Conservation (phyloP, 2,797 vertebrate species). For the Botia almorhae region DNA sequence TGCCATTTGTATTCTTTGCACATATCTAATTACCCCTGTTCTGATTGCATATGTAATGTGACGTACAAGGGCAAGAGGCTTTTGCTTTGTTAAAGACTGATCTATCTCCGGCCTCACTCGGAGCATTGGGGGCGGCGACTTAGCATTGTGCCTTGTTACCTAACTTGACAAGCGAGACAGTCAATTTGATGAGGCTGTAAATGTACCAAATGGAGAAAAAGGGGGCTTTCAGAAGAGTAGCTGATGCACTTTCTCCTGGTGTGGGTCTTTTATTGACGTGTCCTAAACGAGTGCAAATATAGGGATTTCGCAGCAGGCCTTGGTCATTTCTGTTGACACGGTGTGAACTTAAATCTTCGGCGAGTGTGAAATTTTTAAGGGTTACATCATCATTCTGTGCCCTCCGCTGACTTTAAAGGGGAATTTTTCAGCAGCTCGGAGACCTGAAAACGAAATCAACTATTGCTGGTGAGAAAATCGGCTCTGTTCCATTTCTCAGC, state of each 20-base stretch:
- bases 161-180: constrained; percentile 23
- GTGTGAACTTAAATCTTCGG: constrained; percentile 22
- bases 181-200: constrained; percentile 38
- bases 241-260: constrained; percentile 19
- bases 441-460: neutral
- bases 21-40: constrained; percentile 79
- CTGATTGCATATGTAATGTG: constrained; percentile 80
- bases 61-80: constrained; percentile 75
- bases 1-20: constrained; percentile 75
- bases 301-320: constrained; percentile 36
- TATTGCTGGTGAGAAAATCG: neutral
- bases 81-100: constrained; percentile 63
- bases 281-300: constrained; percentile 18
- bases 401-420: constrained; percentile 32
- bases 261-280: constrained; percentile 13
- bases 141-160: constrained; percentile 43
- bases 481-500: constrained; percentile 41
- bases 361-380: constrained; percentile 34
- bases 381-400: constrained; percentile 43
- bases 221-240: constrained; percentile 1
- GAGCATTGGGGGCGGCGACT: constrained; percentile 16
- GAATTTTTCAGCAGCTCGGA: constrained; percentile 8
- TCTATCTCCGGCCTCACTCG: constrained; percentile 55
- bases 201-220: constrained; percentile 25
- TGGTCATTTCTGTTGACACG: constrained; percentile 37